Conservation (phyloP, 2,797 vertebrate genomes). For the Selene dorsalis region DNA sequence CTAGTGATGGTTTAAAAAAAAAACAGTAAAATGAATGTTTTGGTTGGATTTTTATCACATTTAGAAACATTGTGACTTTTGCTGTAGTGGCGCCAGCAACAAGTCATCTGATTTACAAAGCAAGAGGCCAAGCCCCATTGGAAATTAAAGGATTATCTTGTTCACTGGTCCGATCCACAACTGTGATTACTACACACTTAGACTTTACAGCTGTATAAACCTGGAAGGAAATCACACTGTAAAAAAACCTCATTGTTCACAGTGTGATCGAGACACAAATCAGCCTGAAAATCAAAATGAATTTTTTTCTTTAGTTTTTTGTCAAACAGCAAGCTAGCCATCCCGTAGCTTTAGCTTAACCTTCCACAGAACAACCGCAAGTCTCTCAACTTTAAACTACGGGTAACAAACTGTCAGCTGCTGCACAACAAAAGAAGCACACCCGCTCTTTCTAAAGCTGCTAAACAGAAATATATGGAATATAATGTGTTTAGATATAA, state of each 20-base stretch:
- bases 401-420: too few species aligned
- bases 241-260: slow-evolving; percentile 66
- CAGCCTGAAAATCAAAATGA: not conserved
- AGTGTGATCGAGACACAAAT: slow-evolving; percentile 51
- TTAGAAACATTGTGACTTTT: slow-evolving; percentile 53
- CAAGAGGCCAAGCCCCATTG: slow-evolving; percentile 68
- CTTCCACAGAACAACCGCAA: not conserved
- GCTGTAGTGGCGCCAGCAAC: slow-evolving; percentile 48
- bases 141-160: slow-evolving; percentile 83
- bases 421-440: not conserved
- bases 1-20: not conserved
- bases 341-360: not conserved
- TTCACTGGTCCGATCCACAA: slow-evolving; percentile 82
- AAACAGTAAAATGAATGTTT: slow-evolving; percentile 6
- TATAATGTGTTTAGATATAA: not conserved
- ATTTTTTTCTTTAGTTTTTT: not conserved
- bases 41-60: slow-evolving; percentile 41
- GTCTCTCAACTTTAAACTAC: too few species aligned
- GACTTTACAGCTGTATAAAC: slow-evolving; percentile 76
- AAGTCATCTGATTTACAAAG: slow-evolving; percentile 75
- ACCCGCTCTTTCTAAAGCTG: not conserved
- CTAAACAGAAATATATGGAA: not conserved
- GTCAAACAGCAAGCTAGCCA: not conserved
- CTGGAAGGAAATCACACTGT: slow-evolving; percentile 58
- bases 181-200: slow-evolving; percentile 81